Evolutionary conservation across 2,797 vertebrate species (phyloP).

Genomic region (Oryzias sinensis): DNA sequence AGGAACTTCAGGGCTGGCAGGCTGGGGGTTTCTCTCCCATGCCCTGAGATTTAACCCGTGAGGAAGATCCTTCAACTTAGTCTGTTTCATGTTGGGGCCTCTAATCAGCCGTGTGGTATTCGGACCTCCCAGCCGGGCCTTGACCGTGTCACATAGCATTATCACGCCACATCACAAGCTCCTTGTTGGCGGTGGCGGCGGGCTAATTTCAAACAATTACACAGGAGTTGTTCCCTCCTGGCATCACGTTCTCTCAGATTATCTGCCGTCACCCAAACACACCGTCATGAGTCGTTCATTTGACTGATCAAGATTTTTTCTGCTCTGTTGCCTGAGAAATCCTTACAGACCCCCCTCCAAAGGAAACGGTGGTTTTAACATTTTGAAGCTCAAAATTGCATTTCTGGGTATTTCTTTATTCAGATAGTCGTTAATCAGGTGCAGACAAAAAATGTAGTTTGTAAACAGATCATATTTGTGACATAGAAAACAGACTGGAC

Average conservation of each 20-base stretch:
- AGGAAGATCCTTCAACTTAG: constrained; percentile 67
- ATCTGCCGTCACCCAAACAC: constrained; percentile 16
- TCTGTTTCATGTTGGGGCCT: constrained; percentile 71
- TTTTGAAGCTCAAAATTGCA: too few relatives aligned
- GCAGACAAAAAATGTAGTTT: too few relatives aligned
- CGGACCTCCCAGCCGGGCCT: constrained; percentile 69
- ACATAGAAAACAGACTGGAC: too few relatives aligned
- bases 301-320: too few relatives aligned
- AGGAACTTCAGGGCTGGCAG: constrained; percentile 42
- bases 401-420: too few relatives aligned
- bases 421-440: too few relatives aligned
- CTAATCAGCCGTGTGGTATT: constrained; percentile 78
- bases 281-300: background rate
- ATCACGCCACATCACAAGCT: constrained; percentile 61
- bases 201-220: constrained; percentile 76
- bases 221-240: constrained; percentile 35
- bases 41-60: constrained; percentile 66
- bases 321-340: too few relatives aligned
- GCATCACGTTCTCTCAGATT: constrained; percentile 44
- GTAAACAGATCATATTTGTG: too few relatives aligned
- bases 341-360: too few relatives aligned
- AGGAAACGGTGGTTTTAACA: too few relatives aligned
- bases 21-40: constrained; percentile 69
- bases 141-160: constrained; percentile 58
- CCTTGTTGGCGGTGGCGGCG: constrained; percentile 72